Base-by-base conservation (phyloP, 2,113 vertebrate genomes). In the Pseudois nayaur region DNA sequence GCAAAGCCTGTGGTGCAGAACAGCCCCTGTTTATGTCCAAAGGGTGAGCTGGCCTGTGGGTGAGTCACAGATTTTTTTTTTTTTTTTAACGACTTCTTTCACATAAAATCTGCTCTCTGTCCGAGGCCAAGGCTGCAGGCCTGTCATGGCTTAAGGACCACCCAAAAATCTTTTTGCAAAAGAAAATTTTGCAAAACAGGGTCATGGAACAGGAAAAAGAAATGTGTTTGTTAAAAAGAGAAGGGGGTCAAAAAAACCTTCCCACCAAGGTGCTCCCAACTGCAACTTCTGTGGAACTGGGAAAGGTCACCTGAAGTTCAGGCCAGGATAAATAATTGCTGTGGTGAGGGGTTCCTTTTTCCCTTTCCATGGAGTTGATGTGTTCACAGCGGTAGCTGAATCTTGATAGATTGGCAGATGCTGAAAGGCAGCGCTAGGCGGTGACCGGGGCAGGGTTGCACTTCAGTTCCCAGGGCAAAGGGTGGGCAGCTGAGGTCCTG, bases 281-380 rank as follows among this genome's bases (percentile, higher is more conserved):
- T 98, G 99, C 98, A 99, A 99, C 99, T 99, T 99, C 96, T 98
- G 97, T 98, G 98, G 78, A 98, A 98, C 99, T 97, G 97, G 98
- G 98, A 99, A 99, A 99, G 99, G 99, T 99, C 99, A 99, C 94
- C 84, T 97, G 98, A 99, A 99, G 99, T 99, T 99, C 99, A 99
- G 99, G 98, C 98, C 90, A 93, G 99, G 99, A 99, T 99, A 99
- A 99, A 99, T 99, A 99, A 99, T 99, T 99, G 99, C 99, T 97
- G 97, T 98, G 98, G 99, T 98, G 99, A 99, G 99, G 99, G 99
- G 99, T 98, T 99, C 99, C 99, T 62, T 96, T 99, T 99, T 99
- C 99, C 99, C 98, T 99, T 99, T 99, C 99, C 98, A 55, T 98
- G 85, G 99, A 99, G 99, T 99, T 99, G 99, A 99, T 99, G 99